Conservation (phyloP, 2,113 vertebrate genomes). For the Limanda limanda region DNA sequence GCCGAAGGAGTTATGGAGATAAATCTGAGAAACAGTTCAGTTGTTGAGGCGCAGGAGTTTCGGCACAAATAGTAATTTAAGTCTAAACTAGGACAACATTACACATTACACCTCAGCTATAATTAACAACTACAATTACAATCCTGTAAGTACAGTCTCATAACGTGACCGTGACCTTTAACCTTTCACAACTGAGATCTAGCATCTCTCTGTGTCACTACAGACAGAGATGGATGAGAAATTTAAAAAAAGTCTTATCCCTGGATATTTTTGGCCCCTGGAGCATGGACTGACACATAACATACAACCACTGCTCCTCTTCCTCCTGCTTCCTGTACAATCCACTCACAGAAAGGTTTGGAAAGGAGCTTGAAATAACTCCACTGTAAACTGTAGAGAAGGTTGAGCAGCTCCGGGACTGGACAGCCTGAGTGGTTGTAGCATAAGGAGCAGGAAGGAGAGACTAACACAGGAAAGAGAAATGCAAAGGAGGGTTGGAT, state of each 20-base stretch:
- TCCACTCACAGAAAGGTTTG: slow-evolving; percentile 13
- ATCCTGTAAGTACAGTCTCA: background rate
- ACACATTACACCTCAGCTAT: too few species aligned
- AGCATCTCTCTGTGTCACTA: background rate
- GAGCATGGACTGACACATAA: slow-evolving; percentile 2
- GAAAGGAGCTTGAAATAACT: slow-evolving; percentile 21
- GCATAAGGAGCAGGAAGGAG: background rate
- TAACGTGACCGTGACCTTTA: too few species aligned
- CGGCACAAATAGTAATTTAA: background rate
- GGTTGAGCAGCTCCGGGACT: background rate
- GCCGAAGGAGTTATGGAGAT: too few species aligned
- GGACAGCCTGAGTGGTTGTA: background rate
- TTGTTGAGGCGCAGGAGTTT: background rate
- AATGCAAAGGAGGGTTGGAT: background rate
- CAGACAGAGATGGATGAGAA: background rate
- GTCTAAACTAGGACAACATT: background rate
- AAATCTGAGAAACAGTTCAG: too few species aligned
- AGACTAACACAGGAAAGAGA: slow-evolving; percentile 29
- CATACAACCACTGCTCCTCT: slow-evolving; percentile 23
- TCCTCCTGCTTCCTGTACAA: background rate
- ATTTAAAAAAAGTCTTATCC: background rate
- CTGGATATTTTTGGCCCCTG: slow-evolving; percentile 22
- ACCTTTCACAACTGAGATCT: too few species aligned
- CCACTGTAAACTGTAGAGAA: background rate
- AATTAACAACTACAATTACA: too few species aligned